Base-by-base conservation (phyloP, 2,888 invertebrate species). In the Mechanitis mazaeus region DNA sequence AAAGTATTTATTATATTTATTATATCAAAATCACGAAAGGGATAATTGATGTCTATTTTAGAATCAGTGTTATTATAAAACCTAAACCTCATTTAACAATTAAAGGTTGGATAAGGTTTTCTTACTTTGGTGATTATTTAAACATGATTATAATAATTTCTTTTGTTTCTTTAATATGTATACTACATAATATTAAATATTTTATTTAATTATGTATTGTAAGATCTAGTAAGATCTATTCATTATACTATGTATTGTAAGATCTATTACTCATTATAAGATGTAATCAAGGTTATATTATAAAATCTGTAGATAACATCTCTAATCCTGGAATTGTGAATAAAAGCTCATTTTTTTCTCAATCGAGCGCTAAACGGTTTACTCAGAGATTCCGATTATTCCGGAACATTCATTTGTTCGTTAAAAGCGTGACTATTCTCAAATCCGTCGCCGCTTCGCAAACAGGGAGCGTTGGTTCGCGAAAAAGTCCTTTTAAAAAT, bases 401-500 rank as follows among this genome's bases (percentile, higher is more conserved):
- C 77, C 74, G 70, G 76, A 75, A 81, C 83, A 83, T 85, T 87
- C 85, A 87, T 86, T 86, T 86, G 81, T 76, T 75, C 82, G 77
- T 75, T 83, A 84, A 85, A 86, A 86, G 85, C 85, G 81, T 84
- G 84, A 79, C 83, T 80, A 79, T 79, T 77, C 80, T 71, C 75
- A 77, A 78, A 82, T 82, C 81, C 79, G 69, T 68, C 78, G 75
- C 71, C 75, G 73, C 68, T 80, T 66, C 69, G 77, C 85, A 88
- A 88, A 88, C 87, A 88, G 75, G 72, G 70, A 76, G 75, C 78
- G 79, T 74, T 78, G 75, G 80, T 78, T 80, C 80, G 88, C 88
- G 89, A 89, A 90, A 90, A 90, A 90, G 89, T 89, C 90, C 87
- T 83, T 86, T 89, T 86, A 90, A 89, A 90, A 90, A 89, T 90